Evolutionary conservation across 2,797 vertebrate species (phyloP).

Genomic region (Lerista edwardsae): DNA sequence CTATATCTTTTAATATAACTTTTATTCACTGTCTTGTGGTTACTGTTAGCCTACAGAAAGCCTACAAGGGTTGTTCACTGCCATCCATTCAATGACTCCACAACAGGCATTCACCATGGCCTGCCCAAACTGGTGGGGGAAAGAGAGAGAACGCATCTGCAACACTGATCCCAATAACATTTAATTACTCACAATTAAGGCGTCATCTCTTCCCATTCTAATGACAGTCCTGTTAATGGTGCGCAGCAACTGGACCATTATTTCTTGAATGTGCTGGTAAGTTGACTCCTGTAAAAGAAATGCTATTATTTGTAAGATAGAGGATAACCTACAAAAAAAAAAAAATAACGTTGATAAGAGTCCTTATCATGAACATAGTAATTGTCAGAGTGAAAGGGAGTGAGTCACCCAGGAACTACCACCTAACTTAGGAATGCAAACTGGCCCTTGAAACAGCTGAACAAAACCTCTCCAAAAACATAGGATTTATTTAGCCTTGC

Average conservation of each 20-base stretch:
- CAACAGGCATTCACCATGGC: too few species aligned
- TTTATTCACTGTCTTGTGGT: too few species aligned
- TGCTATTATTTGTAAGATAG: slow-evolving; percentile 14
- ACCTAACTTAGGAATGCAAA: not conserved
- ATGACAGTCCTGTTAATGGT: slow-evolving; percentile 92
- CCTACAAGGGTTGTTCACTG: too few species aligned
- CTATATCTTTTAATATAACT: too few species aligned
- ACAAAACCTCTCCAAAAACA: not conserved
- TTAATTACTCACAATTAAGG: slow-evolving; percentile 88
- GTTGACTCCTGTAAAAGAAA: slow-evolving; percentile 83
- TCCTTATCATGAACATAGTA: not conserved
- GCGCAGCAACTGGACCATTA: slow-evolving; percentile 88
- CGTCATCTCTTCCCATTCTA: slow-evolving; percentile 90
- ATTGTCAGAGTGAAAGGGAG: not conserved
- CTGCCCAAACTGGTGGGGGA: too few species aligned
- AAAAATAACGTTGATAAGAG: not conserved
- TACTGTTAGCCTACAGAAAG: too few species aligned
- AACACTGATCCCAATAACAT: not conserved
- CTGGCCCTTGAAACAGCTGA: not conserved
- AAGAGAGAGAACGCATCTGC: too few species aligned
- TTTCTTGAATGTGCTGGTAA: slow-evolving; percentile 90
- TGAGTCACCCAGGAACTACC: not conserved
- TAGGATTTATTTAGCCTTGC: not conserved
- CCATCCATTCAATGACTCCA: too few species aligned
- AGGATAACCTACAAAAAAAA: not conserved